Percentiles rank a stretch among this genome's conserved stretches.
These are phyloP conservation scores for Zapus hudsonius DNA, from an alignment of 2,113 vertebrate genomes.

Conservation along the genomic window DNA sequence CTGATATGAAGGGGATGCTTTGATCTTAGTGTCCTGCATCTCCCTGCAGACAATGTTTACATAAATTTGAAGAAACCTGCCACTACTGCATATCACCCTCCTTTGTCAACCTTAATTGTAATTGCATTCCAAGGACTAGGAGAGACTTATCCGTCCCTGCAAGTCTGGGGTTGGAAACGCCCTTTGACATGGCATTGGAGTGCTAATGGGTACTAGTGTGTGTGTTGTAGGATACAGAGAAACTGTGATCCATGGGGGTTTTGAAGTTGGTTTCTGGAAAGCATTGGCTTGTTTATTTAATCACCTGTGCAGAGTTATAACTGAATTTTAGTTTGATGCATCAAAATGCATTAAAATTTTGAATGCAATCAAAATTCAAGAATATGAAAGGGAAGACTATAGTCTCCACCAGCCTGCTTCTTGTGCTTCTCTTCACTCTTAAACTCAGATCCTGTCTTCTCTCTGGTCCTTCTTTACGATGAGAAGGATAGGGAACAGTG, in stretches of 20 bases:
- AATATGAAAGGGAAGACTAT: neutral
- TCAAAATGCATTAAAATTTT: neutral
- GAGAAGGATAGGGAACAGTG: neutral
- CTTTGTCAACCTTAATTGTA: slow-evolving; percentile 89
- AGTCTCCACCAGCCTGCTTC: neutral
- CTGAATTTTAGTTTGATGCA: neutral
- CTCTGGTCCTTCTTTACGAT: neutral
- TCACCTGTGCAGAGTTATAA: neutral
- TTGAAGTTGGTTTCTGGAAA: neutral
- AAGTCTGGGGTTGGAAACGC: slow-evolving; percentile 45
- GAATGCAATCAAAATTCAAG: neutral
- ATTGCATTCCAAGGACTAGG: slow-evolving; percentile 86
- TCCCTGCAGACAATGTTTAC: slow-evolving; percentile 85
- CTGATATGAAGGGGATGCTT: slow-evolving; percentile 86
- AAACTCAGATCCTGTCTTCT: neutral
- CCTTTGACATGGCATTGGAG: slow-evolving; percentile 57
- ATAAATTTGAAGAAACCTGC: slow-evolving; percentile 88
- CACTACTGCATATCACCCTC: slow-evolving; percentile 86
- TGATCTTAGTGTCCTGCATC: slow-evolving; percentile 84
- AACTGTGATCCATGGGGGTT: neutral
- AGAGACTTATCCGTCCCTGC: slow-evolving; percentile 78
- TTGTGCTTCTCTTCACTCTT: neutral
- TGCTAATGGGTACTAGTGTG: accelerated
- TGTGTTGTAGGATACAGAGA: neutral
- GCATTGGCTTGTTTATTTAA: neutral